phyloP scores from a whole-genome alignment of 2,797 vertebrate genomes.

The Rhodeus uyekii region DNA sequence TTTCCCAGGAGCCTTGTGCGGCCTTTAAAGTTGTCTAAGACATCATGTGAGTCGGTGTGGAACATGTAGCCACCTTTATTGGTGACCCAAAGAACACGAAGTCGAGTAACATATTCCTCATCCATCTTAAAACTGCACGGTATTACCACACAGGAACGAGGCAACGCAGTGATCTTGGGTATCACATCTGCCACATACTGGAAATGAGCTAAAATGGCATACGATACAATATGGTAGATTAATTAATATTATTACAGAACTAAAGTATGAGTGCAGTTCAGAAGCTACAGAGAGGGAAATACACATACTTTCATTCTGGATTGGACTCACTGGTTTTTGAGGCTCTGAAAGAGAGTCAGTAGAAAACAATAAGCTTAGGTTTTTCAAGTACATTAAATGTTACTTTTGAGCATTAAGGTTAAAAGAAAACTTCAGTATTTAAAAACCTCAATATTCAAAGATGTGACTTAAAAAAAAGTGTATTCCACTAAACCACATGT shows the following conservation, averaged over 20 bases:
- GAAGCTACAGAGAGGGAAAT: background rate
- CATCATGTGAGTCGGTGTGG: constrained; percentile 56
- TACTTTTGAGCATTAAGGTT: background rate
- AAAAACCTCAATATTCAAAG: background rate
- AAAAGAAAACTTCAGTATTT: background rate
- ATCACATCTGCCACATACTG: constrained; percentile 56
- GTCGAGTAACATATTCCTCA: background rate
- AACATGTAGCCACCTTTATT: constrained; percentile 55
- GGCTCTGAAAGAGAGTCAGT: constrained; percentile 57
- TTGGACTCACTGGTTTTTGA: constrained; percentile 31
- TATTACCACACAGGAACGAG: constrained; percentile 70
- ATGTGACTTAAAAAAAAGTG: too few relatives aligned
- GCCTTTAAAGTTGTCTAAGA: constrained; percentile 67
- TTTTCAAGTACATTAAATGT: background rate
- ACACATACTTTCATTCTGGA: constrained; percentile 54
- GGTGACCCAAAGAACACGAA: constrained; percentile 64
- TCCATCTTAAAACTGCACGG: constrained; percentile 63
- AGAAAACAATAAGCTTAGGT: background rate
- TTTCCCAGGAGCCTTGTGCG: constrained; percentile 64
- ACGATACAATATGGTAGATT: background rate
- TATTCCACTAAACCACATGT: too few relatives aligned
- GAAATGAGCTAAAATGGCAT: constrained; percentile 51
- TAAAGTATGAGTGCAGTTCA: background rate
- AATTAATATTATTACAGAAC: background rate
- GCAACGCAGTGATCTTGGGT: constrained; percentile 61